Base-by-base conservation (phyloP, 2,888 invertebrate species). In the Amblyjoppa fuscipennis region DNA sequence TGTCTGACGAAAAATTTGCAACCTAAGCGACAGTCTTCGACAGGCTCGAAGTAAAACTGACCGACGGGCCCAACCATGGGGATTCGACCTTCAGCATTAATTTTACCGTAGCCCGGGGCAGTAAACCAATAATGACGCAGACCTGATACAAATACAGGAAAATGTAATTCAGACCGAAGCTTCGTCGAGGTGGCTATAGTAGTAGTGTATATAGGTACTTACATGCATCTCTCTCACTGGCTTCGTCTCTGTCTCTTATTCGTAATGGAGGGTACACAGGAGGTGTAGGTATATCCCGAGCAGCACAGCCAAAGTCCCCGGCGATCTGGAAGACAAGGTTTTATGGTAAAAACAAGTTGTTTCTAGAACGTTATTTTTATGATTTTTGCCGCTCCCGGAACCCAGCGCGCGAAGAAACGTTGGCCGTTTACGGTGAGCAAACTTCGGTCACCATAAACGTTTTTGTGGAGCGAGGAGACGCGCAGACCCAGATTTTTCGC, bases 111-210 rank as follows among this genome's bases (percentile, higher is more conserved):
- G 81, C 78, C 79, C 83, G 76, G 68, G 53, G 87, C 90, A 90
- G 89, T 93, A 93, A 93, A 91, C 87, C 91, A 90, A 93, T 93
- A 92, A 92, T 91, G 91, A 92, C 87, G 82, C 80, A 80, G 87
- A 56, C 82, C 88, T 90, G 91, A 93, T 93, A 92, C 91, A 90
- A 92, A 91, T 91, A 92, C 89, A 89, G 89, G 90, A 89, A 90
- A 90, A 92, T 92, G 89, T 92, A 91, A 92, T 93, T 91, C 91
- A 91, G 91, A 89, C 89, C 89, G 88, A 45, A 59, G 68, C 56
- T 78, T 51, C 73, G 66, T 71, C 82, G 56, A 70, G 78, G 74
- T 83, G 82, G 71, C 76, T 69, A 16, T 53, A 11, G 41, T 34
- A 49, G 75, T 73, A 41, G 74, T 84, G 53, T 45, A 45, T 61